Conservation (phyloP, 2,888 invertebrate species). For the Cheilosia vernalis region DNA sequence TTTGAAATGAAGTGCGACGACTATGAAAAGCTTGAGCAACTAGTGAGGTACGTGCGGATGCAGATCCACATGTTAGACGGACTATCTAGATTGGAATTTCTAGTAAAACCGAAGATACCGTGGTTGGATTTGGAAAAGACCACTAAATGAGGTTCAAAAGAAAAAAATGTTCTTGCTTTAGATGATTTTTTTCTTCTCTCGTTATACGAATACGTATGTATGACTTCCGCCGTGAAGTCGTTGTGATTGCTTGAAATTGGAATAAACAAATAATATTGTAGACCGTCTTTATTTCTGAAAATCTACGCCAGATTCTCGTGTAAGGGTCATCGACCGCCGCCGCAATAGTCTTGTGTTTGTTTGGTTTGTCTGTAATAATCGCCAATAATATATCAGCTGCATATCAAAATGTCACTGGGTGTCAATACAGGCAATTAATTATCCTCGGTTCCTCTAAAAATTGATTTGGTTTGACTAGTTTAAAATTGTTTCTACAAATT, state of each 20-base stretch:
- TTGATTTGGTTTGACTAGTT: too few relatives aligned
- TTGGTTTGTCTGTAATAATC: too few relatives aligned
- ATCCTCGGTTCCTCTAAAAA: too few relatives aligned
- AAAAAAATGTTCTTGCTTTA: background rate
- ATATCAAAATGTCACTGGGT: too few relatives aligned
- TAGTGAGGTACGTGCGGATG: constrained; percentile 90
- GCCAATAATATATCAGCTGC: too few relatives aligned
- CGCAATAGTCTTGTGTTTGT: background rate
- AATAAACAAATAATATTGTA: constrained; percentile 26
- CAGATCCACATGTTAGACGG: constrained; percentile 87
- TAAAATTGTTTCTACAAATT: too few relatives aligned
- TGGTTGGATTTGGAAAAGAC: constrained; percentile 84
- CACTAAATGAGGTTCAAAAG: constrained; percentile 53
- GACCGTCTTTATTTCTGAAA: background rate
- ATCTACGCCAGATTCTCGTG: too few relatives aligned
- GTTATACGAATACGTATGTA: background rate
- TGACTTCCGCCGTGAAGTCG: background rate
- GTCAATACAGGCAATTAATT: too few relatives aligned
- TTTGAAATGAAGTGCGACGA: constrained; percentile 88
- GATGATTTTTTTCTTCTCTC: constrained; percentile 19
- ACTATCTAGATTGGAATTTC: constrained; percentile 85
- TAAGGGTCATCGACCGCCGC: background rate
- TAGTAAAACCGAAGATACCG: constrained; percentile 85
- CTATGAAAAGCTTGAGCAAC: constrained; percentile 87
- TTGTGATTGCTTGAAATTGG: constrained; percentile 32